Percentiles rank a stretch among this genome's conserved stretches.
Evolutionary conservation across 2,888 invertebrate genomes (phyloP).

Genomic region (Cylindroiulus punctatus): DNA sequence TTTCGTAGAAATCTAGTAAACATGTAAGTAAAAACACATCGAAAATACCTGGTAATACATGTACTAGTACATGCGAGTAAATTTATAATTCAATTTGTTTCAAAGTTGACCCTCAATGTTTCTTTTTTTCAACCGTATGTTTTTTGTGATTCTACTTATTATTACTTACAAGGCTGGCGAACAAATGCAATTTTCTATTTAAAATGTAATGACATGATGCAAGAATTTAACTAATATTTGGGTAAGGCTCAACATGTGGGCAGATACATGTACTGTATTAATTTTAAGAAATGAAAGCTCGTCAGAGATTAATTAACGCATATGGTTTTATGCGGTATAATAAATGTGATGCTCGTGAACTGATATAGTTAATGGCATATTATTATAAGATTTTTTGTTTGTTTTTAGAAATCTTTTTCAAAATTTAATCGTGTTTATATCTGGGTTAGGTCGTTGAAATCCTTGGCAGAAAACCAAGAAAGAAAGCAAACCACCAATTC

Average conservation of each 20-base stretch:
- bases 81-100: not conserved
- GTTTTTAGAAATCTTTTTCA: not conserved
- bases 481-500: not conserved
- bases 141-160: no score
- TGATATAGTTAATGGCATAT: not conserved
- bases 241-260: not conserved
- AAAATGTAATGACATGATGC: not conserved
- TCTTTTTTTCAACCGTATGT: not conserved
- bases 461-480: not conserved
- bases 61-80: no score
- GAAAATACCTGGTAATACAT: no score
- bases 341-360: not conserved
- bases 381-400: slow-evolving; percentile 5
- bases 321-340: not conserved
- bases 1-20: not conserved
- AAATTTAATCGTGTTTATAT: not conserved
- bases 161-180: no score
- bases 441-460: slow-evolving; percentile 21
- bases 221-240: not conserved
- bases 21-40: not conserved
- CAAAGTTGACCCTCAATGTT: not conserved
- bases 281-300: not conserved
- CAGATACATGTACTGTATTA: not conserved
- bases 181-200: not conserved
- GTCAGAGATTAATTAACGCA: not conserved